Evolutionary conservation across 2,797 vertebrate species (phyloP).

Genomic region (Calcarius lapponicus): DNA sequence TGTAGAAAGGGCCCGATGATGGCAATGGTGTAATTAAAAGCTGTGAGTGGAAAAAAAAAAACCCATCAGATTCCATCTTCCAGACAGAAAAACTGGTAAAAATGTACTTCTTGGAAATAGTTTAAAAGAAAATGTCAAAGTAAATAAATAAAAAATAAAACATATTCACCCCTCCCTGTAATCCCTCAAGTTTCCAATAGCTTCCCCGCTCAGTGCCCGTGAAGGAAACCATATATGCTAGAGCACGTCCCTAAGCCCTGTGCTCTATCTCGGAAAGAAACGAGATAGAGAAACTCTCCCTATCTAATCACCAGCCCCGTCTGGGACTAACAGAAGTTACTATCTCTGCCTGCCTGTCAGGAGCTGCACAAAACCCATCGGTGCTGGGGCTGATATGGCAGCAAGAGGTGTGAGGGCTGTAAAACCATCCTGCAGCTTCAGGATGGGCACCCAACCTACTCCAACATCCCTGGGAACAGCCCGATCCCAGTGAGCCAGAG

Average conservation of each 20-base stretch:
- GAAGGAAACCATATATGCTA: not conserved
- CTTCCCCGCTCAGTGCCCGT: not conserved
- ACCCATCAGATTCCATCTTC: not conserved
- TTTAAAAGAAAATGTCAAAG: conserved; percentile 31
- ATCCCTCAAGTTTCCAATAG: conserved; percentile 27
- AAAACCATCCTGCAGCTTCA: accelerated
- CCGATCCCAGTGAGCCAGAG: accelerated
- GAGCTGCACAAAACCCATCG: not conserved
- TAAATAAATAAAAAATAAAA: conserved; percentile 14
- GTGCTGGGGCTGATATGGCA: not conserved
- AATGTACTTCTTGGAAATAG: conserved; percentile 28
- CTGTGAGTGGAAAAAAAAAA: not conserved
- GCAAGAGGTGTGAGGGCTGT: not conserved
- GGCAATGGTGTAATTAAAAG: conserved; percentile 52
- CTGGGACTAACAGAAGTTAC: conserved; percentile 49
- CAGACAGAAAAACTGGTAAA: conserved; percentile 41
- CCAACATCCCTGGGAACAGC: not conserved
- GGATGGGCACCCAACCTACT: not conserved
- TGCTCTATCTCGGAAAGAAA: conserved; percentile 13
- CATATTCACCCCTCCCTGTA: not conserved
- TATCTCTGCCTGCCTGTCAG: conserved; percentile 49
- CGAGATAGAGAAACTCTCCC: conserved; percentile 7
- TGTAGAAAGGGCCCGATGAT: conserved; percentile 9
- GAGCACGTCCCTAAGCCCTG: conserved; percentile 12
- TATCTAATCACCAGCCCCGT: conserved; percentile 34